Evolutionary conservation across 37 sponge, comb jelly and placozoan species (phyloP).

Genomic region (Geodia barretti): DNA sequence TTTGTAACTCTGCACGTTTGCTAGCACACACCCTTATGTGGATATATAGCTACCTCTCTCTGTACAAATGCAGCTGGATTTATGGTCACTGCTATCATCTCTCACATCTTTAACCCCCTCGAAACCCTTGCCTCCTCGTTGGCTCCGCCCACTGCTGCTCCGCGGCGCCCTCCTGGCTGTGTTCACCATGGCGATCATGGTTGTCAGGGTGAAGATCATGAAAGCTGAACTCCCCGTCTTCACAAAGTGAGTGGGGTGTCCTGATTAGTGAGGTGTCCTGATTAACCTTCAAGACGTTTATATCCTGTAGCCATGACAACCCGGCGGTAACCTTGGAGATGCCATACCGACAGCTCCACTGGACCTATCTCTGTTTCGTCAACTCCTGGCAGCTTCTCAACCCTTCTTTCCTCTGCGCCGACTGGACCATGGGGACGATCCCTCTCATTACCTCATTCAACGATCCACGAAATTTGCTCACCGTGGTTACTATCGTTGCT

Average conservation of each 20-base stretch:
- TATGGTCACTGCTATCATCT: neutral
- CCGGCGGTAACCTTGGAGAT: conserved; percentile 69
- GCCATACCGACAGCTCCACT: conserved; percentile 87
- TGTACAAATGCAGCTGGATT: neutral
- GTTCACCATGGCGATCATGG: conserved; percentile 32
- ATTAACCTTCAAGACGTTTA: neutral
- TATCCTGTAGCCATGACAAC: conserved; percentile 77
- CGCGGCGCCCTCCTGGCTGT: conserved; percentile 2
- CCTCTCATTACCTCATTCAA: conserved; percentile 70
- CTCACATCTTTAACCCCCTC: neutral
- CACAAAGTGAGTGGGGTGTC: conserved; percentile 47
- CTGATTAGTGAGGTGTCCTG: neutral
- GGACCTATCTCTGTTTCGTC: conserved; percentile 74
- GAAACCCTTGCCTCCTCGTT: neutral
- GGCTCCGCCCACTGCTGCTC: conserved; percentile 3
- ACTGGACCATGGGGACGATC: conserved; percentile 94
- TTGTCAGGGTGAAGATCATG: conserved; percentile 63
- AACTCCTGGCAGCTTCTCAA: conserved; percentile 76
- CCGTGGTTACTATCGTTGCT: conserved; percentile 33
- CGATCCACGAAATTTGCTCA: conserved; percentile 78
- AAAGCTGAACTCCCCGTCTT: conserved; percentile 61
- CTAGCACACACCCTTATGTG: too few species aligned
- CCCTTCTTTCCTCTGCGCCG: conserved; percentile 81
- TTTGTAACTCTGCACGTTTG: too few species aligned
- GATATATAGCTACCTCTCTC: too few species aligned